A percentile compares a stretch with the other conserved stretches of the same genome.
Conservation (phyloP, 2,888 invertebrate genomes). For the Eurytoma adleriae region DNA sequence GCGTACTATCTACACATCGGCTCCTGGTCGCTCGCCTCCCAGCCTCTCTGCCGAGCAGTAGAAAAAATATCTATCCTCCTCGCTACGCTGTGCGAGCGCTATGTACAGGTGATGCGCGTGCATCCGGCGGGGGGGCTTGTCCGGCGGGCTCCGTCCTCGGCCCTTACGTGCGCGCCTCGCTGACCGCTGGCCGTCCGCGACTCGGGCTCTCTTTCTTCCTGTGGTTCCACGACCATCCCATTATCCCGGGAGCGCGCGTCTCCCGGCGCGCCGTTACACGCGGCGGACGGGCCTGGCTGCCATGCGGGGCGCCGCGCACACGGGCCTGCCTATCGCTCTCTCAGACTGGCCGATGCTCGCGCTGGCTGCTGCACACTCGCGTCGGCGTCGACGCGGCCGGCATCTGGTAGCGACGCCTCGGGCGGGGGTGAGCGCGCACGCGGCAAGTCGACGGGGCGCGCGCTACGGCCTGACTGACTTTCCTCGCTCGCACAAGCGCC, state of each 20-base stretch:
- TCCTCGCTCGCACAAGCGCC: constrained; percentile 66
- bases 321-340: neutral
- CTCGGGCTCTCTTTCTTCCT: constrained; percentile 70
- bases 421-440: constrained; percentile 10
- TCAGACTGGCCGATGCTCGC: neutral
- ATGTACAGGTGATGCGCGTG: neutral
- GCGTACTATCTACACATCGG: too few relatives aligned
- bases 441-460: constrained; percentile 74
- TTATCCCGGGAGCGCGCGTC: constrained; percentile 1
- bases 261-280: neutral
- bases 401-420: neutral
- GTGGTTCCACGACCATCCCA: constrained; percentile 75
- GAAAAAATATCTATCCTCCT: constrained; percentile 11
- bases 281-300: neutral
- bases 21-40: too few relatives aligned
- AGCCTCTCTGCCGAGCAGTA: neutral
- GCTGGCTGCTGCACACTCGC: neutral
- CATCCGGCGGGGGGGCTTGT: neutral
- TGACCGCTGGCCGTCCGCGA: neutral
- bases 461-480: constrained; percentile 76
- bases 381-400: neutral
- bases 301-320: neutral
- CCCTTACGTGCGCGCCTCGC: constrained; percentile 2
- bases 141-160: neutral
- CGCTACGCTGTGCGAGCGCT: neutral